These are phyloP conservation scores for Cheilosia grossa DNA, from an alignment of 2,888 invertebrate species.

Conservation along the genomic window DNA sequence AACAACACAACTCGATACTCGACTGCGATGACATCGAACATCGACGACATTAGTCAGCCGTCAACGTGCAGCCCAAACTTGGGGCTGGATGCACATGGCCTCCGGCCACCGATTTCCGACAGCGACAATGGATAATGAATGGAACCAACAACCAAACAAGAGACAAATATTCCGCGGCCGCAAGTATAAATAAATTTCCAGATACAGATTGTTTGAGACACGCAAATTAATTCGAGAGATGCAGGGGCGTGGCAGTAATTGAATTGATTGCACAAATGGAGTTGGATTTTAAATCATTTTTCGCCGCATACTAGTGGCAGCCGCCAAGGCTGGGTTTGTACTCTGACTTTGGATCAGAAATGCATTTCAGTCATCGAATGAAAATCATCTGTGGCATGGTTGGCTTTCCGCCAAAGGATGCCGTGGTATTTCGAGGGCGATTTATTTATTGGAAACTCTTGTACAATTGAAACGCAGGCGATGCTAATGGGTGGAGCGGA, in stretches of 20 bases:
- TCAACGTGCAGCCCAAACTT: slow-evolving; percentile 61
- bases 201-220: slow-evolving; percentile 63
- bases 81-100: slow-evolving; percentile 73
- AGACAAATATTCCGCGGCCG: slow-evolving; percentile 14
- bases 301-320: slow-evolving; percentile 21
- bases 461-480: slow-evolving; percentile 9
- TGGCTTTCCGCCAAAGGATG: slow-evolving; percentile 45
- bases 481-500: slow-evolving; percentile 44
- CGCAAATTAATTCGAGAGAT: slow-evolving; percentile 73
- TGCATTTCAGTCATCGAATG: slow-evolving; percentile 40
- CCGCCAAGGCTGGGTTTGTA: slow-evolving; percentile 43
- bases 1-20: neutral
- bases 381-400: slow-evolving; percentile 47
- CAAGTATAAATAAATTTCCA: slow-evolving; percentile 43
- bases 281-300: slow-evolving; percentile 68
- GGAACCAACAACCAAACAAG: slow-evolving; percentile 21
- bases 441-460: slow-evolving; percentile 52
- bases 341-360: slow-evolving; percentile 15
- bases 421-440: slow-evolving; percentile 27
- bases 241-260: slow-evolving; percentile 70
- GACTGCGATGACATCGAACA: slow-evolving; percentile 24
- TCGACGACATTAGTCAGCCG: slow-evolving; percentile 67
- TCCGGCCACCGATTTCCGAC: slow-evolving; percentile 71
- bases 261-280: slow-evolving; percentile 74
- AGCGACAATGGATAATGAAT: slow-evolving; percentile 64